These are phyloP conservation scores for Hymenopus coronatus DNA, from an alignment of 2,888 invertebrate species.

Conservation along the genomic window DNA sequence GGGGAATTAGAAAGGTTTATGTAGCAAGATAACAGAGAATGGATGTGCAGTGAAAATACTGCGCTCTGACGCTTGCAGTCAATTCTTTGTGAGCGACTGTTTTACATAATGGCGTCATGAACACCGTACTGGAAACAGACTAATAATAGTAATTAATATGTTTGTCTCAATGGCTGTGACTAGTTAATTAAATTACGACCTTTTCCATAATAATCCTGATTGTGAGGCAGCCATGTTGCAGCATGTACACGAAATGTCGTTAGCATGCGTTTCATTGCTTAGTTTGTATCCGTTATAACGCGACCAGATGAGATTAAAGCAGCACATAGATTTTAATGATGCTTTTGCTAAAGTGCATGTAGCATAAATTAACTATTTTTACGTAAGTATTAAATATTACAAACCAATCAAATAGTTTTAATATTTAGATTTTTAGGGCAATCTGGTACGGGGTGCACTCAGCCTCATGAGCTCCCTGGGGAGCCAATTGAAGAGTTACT, in stretches of 20 bases:
- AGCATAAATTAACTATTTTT: not conserved
- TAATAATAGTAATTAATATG: not conserved
- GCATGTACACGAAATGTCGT: not conserved
- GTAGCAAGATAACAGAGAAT: not conserved
- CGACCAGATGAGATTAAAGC: not conserved
- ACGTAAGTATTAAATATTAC: too few relatives aligned
- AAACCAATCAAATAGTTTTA: too few relatives aligned
- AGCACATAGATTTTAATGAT: not conserved
- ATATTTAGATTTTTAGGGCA: too few relatives aligned
- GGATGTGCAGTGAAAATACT: not conserved
- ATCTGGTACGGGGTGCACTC: too few relatives aligned
- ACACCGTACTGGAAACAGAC: not conserved
- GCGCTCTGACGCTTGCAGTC: not conserved
- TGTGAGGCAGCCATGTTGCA: not conserved
- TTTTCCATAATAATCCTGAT: not conserved
- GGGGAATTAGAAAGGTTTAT: not conserved
- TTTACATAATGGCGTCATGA: not conserved
- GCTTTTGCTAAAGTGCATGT: not conserved
- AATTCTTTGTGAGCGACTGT: not conserved
- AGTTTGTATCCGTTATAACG: not conserved
- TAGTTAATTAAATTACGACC: not conserved
- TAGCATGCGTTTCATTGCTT: not conserved
- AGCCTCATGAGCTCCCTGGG: too few relatives aligned
- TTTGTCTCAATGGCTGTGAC: not conserved
- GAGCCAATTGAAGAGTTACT: too few relatives aligned